Evolutionary conservation across 2,888 invertebrate species (phyloP).

Genomic region (Hirtodrosophila alboralis): DNA sequence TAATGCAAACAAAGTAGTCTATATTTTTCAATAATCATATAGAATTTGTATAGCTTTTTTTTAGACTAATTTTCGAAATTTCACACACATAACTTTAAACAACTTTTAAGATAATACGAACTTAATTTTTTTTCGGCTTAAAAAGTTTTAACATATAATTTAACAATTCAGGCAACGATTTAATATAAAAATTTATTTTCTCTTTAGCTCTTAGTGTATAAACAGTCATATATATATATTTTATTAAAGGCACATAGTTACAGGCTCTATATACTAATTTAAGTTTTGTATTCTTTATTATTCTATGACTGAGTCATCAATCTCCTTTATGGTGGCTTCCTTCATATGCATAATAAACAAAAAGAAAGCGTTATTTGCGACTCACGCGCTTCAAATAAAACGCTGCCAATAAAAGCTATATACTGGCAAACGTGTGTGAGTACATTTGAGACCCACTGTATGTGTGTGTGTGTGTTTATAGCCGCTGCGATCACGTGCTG

Average conservation of each 20-base stretch:
- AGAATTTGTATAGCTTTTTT: too few species aligned
- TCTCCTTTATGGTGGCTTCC: slow-evolving; percentile 43
- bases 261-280: slow-evolving; percentile 35
- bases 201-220: too few species aligned
- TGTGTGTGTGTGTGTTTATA: slow-evolving; percentile 44
- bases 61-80: too few species aligned
- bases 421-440: slow-evolving; percentile 59
- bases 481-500: slow-evolving; percentile 66
- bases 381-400: slow-evolving; percentile 74
- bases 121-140: too few species aligned
- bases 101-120: too few species aligned
- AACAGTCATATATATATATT: too few species aligned
- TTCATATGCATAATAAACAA: slow-evolving; percentile 47
- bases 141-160: too few species aligned
- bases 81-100: too few species aligned
- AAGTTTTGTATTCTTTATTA: slow-evolving; percentile 41
- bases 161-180: too few species aligned
- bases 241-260: slow-evolving; percentile 3
- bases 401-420: slow-evolving; percentile 75
- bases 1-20: too few species aligned
- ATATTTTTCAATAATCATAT: too few species aligned
- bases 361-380: slow-evolving; percentile 39
- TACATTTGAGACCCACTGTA: slow-evolving; percentile 23
- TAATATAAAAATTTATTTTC: too few species aligned
- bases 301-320: slow-evolving; percentile 54